Conservation (phyloP, 2,888 invertebrate species). For the Drosophila pseudotalamancana region DNA sequence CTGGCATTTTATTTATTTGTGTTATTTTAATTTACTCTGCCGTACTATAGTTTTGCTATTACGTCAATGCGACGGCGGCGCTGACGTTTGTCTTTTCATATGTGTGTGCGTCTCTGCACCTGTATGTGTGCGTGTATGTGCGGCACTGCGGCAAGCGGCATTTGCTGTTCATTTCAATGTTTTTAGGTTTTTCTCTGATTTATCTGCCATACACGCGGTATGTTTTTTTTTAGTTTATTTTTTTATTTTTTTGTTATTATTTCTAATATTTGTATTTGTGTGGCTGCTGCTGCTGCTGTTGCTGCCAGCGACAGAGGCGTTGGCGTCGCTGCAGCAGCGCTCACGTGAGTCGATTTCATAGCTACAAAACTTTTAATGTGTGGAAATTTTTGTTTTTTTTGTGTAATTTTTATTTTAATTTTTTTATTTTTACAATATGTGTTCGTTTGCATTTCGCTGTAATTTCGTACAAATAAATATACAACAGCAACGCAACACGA, state of each 20-base stretch:
- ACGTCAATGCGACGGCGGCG: conserved; percentile 73
- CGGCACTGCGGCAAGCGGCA: conserved; percentile 69
- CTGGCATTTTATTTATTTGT: conserved; percentile 70
- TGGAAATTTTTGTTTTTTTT: conserved; percentile 59
- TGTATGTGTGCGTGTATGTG: conserved; percentile 33
- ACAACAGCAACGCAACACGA: conserved; percentile 25
- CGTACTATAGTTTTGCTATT: conserved; percentile 68
- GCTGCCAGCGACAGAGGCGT: conserved; percentile 20
- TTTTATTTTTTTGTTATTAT: conserved; percentile 45
- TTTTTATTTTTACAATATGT: conserved; percentile 1
- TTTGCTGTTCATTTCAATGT: conserved; percentile 74
- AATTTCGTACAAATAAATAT: conserved; percentile 76
- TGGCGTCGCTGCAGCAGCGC: conserved; percentile 56
- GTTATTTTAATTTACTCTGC: conserved; percentile 73
- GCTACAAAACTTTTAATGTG: conserved; percentile 73
- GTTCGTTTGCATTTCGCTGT: conserved; percentile 52
- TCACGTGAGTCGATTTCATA: conserved; percentile 73
- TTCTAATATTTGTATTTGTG: conserved; percentile 58
- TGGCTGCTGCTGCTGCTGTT: conserved; percentile 12
- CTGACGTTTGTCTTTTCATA: conserved; percentile 64
- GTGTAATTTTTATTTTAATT: conserved; percentile 2
- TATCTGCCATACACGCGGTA: conserved; percentile 60
- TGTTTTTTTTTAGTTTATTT: conserved; percentile 25
- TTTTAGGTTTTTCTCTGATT: conserved; percentile 72
- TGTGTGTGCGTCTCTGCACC: conserved; percentile 29